Conservation (phyloP, 2,888 invertebrate genomes). For the Oscheius onirici region DNA sequence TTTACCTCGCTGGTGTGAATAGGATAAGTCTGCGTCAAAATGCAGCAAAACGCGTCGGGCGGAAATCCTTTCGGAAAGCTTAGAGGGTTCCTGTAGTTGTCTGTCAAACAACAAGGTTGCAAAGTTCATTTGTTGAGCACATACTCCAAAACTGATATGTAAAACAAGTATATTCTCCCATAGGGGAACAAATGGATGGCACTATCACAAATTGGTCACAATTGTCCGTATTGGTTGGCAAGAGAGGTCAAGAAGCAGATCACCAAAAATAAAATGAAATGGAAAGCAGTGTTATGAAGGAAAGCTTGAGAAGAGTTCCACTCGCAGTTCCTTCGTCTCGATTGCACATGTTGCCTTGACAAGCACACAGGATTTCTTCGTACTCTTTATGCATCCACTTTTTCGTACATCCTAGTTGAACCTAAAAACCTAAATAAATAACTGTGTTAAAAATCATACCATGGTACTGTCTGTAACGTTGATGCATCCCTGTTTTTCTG, state of each 20-base stretch:
- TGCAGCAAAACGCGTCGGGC: slow-evolving; percentile 22
- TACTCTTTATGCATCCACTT: slow-evolving; percentile 69
- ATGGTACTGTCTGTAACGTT: slow-evolving; percentile 65
- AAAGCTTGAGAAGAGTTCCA: background rate
- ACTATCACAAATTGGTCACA: slow-evolving; percentile 22
- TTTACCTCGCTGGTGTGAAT: slow-evolving; percentile 11
- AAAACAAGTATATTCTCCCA: background rate
- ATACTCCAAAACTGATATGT: slow-evolving; percentile 10
- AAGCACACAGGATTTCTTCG: slow-evolving; percentile 67
- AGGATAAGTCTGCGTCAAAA: slow-evolving; percentile 21
- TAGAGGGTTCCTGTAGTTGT: background rate
- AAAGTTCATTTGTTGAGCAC: background rate
- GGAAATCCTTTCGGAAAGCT: slow-evolving; percentile 14
- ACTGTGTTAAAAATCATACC: slow-evolving; percentile 39
- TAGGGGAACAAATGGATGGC: background rate
- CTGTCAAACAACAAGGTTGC: background rate
- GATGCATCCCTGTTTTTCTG: slow-evolving; percentile 68
- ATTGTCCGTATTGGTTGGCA: slow-evolving; percentile 18
- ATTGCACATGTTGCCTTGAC: slow-evolving; percentile 64
- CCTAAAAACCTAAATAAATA: slow-evolving; percentile 41
- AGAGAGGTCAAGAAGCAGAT: background rate
- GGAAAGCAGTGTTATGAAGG: background rate
- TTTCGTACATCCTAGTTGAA: slow-evolving; percentile 66
- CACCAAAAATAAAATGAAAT: background rate
- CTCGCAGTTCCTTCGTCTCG: slow-evolving; percentile 48